Evolutionary conservation across 2,113 vertebrate species (phyloP), one percentile per base, ranked within the genome.

Genomic region (Terrapene triunguis): DNA sequence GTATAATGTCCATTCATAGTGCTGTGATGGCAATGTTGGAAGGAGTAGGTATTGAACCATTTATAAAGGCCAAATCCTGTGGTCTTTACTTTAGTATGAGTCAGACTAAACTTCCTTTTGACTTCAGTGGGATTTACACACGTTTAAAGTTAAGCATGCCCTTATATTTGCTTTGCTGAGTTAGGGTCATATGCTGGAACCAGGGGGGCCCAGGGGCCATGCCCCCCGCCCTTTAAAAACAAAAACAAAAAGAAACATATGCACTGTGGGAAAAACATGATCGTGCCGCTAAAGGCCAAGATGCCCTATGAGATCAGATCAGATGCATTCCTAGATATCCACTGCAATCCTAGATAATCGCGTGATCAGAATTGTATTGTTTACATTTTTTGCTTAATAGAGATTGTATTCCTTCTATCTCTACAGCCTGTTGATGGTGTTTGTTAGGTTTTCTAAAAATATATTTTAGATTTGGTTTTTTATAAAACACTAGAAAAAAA

Each of bases 1-100:
- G 17, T n/a, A 5, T 0, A 22, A 19, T 8, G 21, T 84, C 19
- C 76, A 13, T 3, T 22, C 8, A 57, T 85, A 0, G 0, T 62
- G 50, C 10, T 89, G 48, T 88, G 1, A 0, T 65, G 69, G 11
- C 54, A 74, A 0, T 85, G 6, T 3, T 19, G 78, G 62, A 42
- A 24, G 53, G 69, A 27, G 80, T 16, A 62, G 38, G 48, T 88
- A 11, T 10, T 59, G 12, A 83, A 13, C n/a, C 21, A 3, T 53
- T 85, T 76, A 69, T 80, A n/a, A n/a, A 87, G 84, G n/a, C 14
- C 17, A 69, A 38, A 69, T 69, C 35, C 13, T 21, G 35, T 21
- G 17, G 35, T 69, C 35, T 69, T 69, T 69, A 69, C 35, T 69
- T 69, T 69, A 10, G 65, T 21, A n/a, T 69, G 38, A 22, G 8